Conservation (phyloP, 2,113 vertebrate species). For the Engraulis encrasicolus region DNA sequence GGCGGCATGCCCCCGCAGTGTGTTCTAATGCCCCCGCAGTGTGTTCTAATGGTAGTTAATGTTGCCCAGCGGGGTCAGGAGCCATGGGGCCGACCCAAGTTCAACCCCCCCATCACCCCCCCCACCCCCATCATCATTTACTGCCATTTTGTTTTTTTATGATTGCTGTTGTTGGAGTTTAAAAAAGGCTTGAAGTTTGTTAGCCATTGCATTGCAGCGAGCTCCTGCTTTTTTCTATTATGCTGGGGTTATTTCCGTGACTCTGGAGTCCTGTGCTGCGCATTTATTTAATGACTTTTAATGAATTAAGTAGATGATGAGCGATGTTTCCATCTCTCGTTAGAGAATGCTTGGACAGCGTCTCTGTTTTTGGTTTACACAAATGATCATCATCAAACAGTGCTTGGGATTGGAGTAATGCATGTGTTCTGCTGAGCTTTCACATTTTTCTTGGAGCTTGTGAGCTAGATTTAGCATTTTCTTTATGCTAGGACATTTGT, state of each 20-base stretch:
- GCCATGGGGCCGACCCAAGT: constrained; percentile 62
- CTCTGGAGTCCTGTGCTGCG: neutral
- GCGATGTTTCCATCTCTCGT: neutral
- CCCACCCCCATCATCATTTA: constrained; percentile 53
- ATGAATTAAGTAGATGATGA: constrained; percentile 19
- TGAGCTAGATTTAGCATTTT: neutral
- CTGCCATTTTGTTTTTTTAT: constrained; percentile 61
- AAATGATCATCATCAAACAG: neutral
- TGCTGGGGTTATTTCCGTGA: constrained; percentile 34
- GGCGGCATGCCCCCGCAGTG: constrained; percentile 6
- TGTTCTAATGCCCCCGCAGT: constrained; percentile 5
- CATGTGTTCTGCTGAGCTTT: constrained; percentile 8
- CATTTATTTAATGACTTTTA: constrained; percentile 3
- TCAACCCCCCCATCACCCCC: constrained; percentile 57
- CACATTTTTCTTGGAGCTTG: neutral
- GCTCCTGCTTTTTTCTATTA: constrained; percentile 52
- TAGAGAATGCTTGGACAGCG: neutral
- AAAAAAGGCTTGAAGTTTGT: constrained; percentile 57
- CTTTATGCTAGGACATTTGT: neutral
- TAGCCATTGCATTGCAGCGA: constrained; percentile 62
- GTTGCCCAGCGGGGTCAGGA: constrained; percentile 69
- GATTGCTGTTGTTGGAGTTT: constrained; percentile 59
- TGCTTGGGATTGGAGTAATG: neutral
- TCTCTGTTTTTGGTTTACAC: constrained; percentile 9
- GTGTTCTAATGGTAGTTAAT: constrained; percentile 73